Conservation (phyloP, 2,888 invertebrate genomes). For the Coelopa pilipes region DNA sequence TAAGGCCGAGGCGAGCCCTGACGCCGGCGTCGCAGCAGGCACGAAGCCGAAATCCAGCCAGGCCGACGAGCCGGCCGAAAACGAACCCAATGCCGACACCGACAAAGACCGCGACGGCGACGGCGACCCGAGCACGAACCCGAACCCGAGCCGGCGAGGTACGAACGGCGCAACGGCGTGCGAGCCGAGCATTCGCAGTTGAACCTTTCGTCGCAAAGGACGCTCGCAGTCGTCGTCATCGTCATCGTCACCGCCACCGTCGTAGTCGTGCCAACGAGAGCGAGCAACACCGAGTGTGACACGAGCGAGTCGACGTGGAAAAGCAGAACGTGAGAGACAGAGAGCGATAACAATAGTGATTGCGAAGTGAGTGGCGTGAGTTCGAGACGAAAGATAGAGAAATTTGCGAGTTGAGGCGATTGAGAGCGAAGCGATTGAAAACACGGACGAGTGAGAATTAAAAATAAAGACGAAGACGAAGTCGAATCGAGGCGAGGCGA, state of each 20-base stretch:
- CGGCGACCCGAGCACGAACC: conserved; percentile 16
- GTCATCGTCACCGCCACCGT: no score
- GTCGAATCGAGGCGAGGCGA: no score
- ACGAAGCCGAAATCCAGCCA: conserved; percentile 1
- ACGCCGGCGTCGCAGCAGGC: neutral
- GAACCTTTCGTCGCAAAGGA: conserved; percentile 60
- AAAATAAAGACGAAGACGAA: neutral
- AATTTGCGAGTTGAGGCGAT: neutral
- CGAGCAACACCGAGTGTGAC: conserved; percentile 1
- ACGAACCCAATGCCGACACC: neutral
- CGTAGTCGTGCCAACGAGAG: conserved; percentile 14
- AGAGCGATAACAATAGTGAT: no score
- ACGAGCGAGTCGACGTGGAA: neutral
- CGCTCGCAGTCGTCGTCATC: conserved; percentile 48
- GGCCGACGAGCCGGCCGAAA: conserved; percentile 7
- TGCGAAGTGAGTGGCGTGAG: neutral
- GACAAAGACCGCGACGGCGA: conserved; percentile 11
- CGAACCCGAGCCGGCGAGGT: conserved; percentile 23
- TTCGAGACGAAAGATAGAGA: neutral
- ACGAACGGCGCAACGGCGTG: conserved; percentile 32
- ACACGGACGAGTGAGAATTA: neutral
- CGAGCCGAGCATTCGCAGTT: conserved; percentile 55
- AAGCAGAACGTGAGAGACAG: no score
- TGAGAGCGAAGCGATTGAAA: neutral
- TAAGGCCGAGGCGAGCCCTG: neutral